phyloP scores from a whole-genome alignment of 2,888 invertebrate species.

The Caenorhabditis imperialis region DNA sequence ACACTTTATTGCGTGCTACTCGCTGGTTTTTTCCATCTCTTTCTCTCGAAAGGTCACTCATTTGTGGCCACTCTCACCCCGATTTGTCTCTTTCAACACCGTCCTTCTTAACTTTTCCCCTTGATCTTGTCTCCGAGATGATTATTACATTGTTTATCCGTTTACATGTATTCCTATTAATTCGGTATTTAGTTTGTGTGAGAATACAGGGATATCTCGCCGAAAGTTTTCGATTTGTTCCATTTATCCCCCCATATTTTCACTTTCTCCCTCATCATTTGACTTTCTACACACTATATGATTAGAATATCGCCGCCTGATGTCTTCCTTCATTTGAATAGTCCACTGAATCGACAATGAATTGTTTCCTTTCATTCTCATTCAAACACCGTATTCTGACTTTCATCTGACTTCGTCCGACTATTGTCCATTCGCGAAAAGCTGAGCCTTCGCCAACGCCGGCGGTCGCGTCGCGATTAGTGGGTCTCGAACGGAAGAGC shows the following conservation, averaged over 20 bases:
- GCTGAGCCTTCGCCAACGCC: too few species aligned
- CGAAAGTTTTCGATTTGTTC: constrained; percentile 57
- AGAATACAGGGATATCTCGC: constrained; percentile 1
- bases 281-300: constrained; percentile 30
- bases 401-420: too few species aligned
- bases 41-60: constrained; percentile 31
- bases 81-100: constrained; percentile 26
- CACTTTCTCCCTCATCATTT: constrained; percentile 36
- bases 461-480: too few species aligned
- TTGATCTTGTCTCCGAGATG: constrained; percentile 1
- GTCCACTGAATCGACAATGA: background rate
- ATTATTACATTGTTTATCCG: constrained; percentile 26
- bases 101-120: constrained; percentile 4
- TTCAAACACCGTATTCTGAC: too few species aligned
- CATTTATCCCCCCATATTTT: constrained; percentile 46
- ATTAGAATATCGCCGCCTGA: constrained; percentile 30
- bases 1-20: constrained; percentile 10
- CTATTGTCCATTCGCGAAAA: too few species aligned
- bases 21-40: constrained; percentile 6
- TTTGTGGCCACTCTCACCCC: constrained; percentile 18
- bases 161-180: constrained; percentile 14
- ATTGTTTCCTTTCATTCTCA: too few species aligned
- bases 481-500: too few species aligned
- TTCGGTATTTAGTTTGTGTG: constrained; percentile 14
- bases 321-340: background rate